Evolutionary conservation across 2,888 invertebrate genomes (phyloP).

Genomic region (Acanthosoma haemorrhoidale): DNA sequence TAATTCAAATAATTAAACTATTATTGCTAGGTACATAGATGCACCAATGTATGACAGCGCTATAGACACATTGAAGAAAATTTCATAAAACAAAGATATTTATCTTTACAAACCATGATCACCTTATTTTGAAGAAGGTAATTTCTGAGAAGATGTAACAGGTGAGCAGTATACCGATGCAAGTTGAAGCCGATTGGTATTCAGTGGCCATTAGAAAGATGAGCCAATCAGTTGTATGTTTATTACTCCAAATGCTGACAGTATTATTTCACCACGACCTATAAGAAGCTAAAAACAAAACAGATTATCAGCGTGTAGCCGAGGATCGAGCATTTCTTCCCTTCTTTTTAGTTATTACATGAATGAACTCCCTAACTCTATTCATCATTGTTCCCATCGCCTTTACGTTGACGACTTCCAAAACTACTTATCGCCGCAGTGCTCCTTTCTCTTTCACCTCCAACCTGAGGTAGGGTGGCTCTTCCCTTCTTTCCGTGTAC

Average conservation of each 20-base stretch:
- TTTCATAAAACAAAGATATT: conserved; percentile 58
- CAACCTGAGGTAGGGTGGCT: too few relatives aligned
- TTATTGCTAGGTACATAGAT: conserved; percentile 72
- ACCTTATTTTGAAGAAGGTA: conserved; percentile 67
- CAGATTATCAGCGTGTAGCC: too few relatives aligned
- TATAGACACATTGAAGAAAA: conserved; percentile 69
- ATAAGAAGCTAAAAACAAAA: conserved; percentile 60
- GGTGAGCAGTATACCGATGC: conserved; percentile 64
- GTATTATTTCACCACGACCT: conserved; percentile 72
- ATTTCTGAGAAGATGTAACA: conserved; percentile 75
- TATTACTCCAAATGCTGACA: conserved; percentile 70
- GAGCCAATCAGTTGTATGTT: conserved; percentile 69
- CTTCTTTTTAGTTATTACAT: too few relatives aligned
- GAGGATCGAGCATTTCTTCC: too few relatives aligned
- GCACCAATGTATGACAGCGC: conserved; percentile 73
- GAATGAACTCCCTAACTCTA: too few relatives aligned
- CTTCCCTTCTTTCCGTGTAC: too few relatives aligned
- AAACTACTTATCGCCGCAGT: too few relatives aligned
- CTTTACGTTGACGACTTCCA: too few relatives aligned
- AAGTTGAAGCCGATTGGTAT: conserved; percentile 73
- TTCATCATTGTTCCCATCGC: too few relatives aligned
- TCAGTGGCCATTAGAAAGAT: conserved; percentile 73
- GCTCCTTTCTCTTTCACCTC: too few relatives aligned
- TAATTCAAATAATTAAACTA: conserved; percentile 69
- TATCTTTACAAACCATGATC: conserved; percentile 72